Conservation (phyloP, 2,888 invertebrate species). For the Mayetiola destructor region DNA sequence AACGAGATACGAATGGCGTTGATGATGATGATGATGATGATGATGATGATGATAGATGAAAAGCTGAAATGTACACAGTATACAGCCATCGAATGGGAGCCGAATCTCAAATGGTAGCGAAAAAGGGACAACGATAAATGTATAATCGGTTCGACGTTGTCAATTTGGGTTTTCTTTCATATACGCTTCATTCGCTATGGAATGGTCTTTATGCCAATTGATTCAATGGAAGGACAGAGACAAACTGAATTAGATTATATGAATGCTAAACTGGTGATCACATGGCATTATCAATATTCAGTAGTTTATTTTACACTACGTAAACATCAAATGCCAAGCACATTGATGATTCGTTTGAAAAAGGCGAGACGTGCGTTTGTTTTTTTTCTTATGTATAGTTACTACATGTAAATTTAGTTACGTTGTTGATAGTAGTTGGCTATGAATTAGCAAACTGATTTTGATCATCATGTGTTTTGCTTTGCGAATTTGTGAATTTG, state of each 20-base stretch:
- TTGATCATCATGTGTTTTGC: conserved; percentile 6
- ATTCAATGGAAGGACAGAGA: neutral
- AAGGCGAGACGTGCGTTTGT: neutral
- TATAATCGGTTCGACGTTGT: too few relatives aligned
- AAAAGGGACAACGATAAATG: neutral
- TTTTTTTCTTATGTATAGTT: too few relatives aligned
- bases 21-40: conserved; percentile 7
- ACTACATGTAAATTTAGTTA: too few relatives aligned
- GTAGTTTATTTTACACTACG: neutral
- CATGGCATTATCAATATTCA: neutral
- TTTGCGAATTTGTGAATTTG: too few relatives aligned
- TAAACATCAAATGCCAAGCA: too few relatives aligned
- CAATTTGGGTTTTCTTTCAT: too few relatives aligned
- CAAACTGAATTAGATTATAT: too few relatives aligned
- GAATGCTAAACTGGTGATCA: conserved; percentile 7
- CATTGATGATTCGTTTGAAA: too few relatives aligned
- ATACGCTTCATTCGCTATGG: too few relatives aligned
- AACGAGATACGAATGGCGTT: neutral
- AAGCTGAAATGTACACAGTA: neutral
- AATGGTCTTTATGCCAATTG: too few relatives aligned
- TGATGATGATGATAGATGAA: too few relatives aligned
- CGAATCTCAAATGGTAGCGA: neutral
- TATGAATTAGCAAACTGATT: neutral
- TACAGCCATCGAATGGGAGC: neutral
- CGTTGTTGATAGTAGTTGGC: neutral